phyloP scores from a whole-genome alignment of 1,140 invertebrate genomes.

The Sitodiplosis mosellana region DNA sequence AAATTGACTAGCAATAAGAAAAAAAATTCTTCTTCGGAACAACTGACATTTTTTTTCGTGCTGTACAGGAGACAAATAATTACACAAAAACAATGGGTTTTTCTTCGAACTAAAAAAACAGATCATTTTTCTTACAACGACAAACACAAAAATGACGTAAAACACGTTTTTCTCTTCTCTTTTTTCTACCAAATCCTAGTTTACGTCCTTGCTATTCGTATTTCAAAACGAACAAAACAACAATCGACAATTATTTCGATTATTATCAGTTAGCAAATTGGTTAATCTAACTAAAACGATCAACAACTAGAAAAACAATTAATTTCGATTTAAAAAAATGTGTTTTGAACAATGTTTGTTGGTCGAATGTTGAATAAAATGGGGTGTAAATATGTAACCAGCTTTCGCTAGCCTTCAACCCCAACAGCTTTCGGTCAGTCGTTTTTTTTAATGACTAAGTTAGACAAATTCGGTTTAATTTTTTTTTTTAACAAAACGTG shows the following conservation, averaged over 20 bases:
- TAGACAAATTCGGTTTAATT: too few species aligned
- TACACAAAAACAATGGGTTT: neutral
- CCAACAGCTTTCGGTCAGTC: too few species aligned
- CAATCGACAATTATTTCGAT: neutral
- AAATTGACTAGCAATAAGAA: too few species aligned
- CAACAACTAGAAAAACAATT: slow-evolving; percentile 4
- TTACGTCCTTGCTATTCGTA: slow-evolving; percentile 7
- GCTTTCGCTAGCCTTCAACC: too few species aligned
- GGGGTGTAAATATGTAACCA: too few species aligned
- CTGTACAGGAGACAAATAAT: neutral
- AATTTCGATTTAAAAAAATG: neutral
- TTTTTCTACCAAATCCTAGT: slow-evolving; percentile 10
- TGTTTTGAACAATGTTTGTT: slow-evolving; percentile 5
- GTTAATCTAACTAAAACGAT: slow-evolving; percentile 17
- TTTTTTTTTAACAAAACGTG: too few species aligned
- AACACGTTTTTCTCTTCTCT: slow-evolving; percentile 6
- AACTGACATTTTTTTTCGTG: neutral
- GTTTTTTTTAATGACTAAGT: too few species aligned
- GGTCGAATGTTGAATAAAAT: slow-evolving; percentile 6
- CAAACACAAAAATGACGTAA: neutral
- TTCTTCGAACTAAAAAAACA: neutral
- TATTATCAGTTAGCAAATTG: neutral
- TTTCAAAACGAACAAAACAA: slow-evolving; percentile 14
- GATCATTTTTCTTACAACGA: slow-evolving; percentile 1
- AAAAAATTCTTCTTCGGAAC: neutral